Conservation (phyloP, 2,888 invertebrate genomes). For the Chymomyza procnemis region DNA sequence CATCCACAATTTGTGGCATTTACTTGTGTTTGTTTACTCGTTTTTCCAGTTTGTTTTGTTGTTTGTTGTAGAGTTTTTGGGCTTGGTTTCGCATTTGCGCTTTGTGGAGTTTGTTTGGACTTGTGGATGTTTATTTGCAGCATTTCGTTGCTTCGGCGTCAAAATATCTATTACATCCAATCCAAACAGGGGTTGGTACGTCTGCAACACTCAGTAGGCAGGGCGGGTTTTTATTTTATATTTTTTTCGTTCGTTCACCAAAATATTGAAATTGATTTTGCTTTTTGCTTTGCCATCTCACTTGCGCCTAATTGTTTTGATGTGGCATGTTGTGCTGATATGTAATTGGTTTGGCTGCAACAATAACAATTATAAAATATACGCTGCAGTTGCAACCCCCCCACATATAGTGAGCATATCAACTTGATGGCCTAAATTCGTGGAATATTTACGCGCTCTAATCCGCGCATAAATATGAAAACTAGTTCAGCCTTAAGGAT, state of each 20-base stretch:
- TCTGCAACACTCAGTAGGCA: constrained; percentile 33
- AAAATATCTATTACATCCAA: constrained; percentile 77
- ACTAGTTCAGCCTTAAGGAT: constrained; percentile 57
- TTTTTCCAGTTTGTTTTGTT: constrained; percentile 23
- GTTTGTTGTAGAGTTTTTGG: constrained; percentile 21
- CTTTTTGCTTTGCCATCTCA: constrained; percentile 4
- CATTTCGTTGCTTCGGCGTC: constrained; percentile 73
- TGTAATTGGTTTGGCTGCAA: neutral
- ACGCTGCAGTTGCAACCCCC: neutral
- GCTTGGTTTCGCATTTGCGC: constrained; percentile 3
- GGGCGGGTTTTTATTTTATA: constrained; percentile 3
- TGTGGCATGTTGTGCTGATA: neutral
- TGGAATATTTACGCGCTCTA: constrained; percentile 38
- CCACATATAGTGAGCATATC: neutral
- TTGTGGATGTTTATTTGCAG: constrained; percentile 76
- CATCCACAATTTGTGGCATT: constrained; percentile 17
- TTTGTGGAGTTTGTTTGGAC: constrained; percentile 55
- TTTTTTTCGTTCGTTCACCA: constrained; percentile 19
- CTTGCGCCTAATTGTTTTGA: constrained; percentile 26
- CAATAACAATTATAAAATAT: neutral
- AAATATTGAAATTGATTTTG: constrained; percentile 42
- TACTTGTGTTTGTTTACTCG: neutral
- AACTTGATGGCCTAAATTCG: constrained; percentile 29
- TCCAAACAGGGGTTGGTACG: constrained; percentile 69
- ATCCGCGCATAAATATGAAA: constrained; percentile 41